Evolutionary conservation across 2,113 vertebrate genomes (phyloP).

Genomic region (Danionella cerebrum): DNA sequence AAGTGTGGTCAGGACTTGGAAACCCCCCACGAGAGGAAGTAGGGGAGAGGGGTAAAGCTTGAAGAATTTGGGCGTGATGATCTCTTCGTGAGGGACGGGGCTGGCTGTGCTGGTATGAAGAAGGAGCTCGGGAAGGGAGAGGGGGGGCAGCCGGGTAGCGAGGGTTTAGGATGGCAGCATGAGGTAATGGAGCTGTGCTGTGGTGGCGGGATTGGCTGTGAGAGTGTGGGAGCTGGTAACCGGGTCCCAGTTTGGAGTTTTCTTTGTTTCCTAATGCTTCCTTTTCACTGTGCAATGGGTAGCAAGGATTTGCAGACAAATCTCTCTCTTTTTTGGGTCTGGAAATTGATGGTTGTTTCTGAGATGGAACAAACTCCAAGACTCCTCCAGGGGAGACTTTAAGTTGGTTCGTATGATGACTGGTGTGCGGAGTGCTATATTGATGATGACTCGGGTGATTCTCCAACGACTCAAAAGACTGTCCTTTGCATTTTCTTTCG

Average conservation of each 20-base stretch:
- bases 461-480: slow-evolving; percentile 43
- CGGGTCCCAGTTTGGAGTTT: slow-evolving; percentile 64
- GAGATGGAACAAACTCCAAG: slow-evolving; percentile 64
- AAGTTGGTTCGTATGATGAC: slow-evolving; percentile 50
- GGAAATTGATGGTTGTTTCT: slow-evolving; percentile 51
- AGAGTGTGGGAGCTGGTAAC: slow-evolving; percentile 55
- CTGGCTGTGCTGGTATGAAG: slow-evolving; percentile 50
- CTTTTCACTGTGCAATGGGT: slow-evolving; percentile 37
- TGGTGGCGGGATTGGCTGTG: slow-evolving; percentile 56
- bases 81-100: slow-evolving; percentile 49
- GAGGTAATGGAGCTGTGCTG: slow-evolving; percentile 55
- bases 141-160: slow-evolving; percentile 44
- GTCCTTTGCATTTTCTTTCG: slow-evolving; percentile 48
- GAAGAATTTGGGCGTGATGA: slow-evolving; percentile 52
- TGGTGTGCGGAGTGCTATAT: slow-evolving; percentile 24
- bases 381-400: slow-evolving; percentile 52
- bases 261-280: slow-evolving; percentile 58
- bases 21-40: slow-evolving; percentile 58
- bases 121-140: slow-evolving; percentile 35
- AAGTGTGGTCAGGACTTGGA: slow-evolving; percentile 69
- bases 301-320: slow-evolving; percentile 33
- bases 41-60: slow-evolving; percentile 56
- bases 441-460: slow-evolving; percentile 42
- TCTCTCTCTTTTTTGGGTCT: slow-evolving; percentile 53
- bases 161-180: slow-evolving; percentile 62